Conservation (phyloP, 2,888 invertebrate species). For the Aradus depressus region DNA sequence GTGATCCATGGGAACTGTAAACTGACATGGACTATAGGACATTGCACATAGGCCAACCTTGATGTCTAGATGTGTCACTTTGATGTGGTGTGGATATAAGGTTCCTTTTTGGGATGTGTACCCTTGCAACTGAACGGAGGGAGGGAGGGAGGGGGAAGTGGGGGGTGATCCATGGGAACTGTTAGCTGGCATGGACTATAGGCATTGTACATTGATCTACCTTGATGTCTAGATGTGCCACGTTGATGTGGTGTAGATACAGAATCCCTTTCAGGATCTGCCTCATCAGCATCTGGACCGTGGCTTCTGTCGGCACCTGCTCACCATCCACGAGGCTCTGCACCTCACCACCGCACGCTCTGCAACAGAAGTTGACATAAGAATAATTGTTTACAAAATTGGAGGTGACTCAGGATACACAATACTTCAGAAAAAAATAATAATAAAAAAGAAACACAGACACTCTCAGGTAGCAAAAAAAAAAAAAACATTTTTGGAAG, state of each 20-base stretch:
- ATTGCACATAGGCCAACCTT: too few relatives aligned
- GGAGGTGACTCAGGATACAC: neutral
- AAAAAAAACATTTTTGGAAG: neutral
- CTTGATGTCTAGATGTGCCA: conserved; percentile 90
- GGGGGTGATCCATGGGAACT: neutral
- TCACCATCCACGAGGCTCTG: conserved; percentile 84
- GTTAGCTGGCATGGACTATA: neutral
- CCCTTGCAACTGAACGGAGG: neutral
- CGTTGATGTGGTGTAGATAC: conserved; percentile 81
- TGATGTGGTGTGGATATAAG: too few relatives aligned
- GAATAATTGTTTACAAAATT: neutral
- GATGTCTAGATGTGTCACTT: too few relatives aligned
- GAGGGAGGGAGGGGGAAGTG: neutral
- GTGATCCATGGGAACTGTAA: too few relatives aligned
- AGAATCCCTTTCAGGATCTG: conserved; percentile 85
- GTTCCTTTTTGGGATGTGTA: too few relatives aligned
- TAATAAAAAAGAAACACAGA: neutral
- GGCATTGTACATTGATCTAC: conserved; percentile 16
- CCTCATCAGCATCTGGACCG: conserved; percentile 73
- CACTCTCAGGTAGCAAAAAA: neutral
- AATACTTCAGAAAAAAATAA: neutral
- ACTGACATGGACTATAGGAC: too few relatives aligned
- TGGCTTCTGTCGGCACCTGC: conserved; percentile 67
- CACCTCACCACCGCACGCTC: conserved; percentile 89
- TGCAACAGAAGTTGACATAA: conserved; percentile 34